Evolutionary conservation across 2,797 vertebrate genomes (phyloP).

Genomic region (Astyanax mexicanus): DNA sequence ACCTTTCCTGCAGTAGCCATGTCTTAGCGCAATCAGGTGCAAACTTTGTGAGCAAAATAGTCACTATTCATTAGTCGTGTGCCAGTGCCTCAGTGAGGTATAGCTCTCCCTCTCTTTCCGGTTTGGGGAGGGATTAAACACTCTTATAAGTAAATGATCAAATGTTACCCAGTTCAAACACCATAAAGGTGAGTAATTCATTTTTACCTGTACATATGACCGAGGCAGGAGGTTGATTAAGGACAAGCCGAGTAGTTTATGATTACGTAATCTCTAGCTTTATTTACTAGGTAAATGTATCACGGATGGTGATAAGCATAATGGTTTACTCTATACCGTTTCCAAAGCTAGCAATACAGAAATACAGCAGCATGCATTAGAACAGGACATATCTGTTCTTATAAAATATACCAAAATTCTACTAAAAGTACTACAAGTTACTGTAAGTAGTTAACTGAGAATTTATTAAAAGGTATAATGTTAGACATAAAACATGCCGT

Average conservation of each 20-base stretch:
- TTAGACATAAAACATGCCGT: no score
- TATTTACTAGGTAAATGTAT: no score
- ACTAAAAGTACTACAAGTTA: no score
- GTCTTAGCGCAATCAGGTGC: conserved; percentile 12
- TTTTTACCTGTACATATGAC: not conserved
- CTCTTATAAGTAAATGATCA: not conserved
- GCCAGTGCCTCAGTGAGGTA: conserved; percentile 2
- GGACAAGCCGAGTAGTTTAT: not conserved
- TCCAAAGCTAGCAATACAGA: no score
- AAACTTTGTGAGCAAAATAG: conserved; percentile 13
- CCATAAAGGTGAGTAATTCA: not conserved
- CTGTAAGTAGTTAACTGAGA: no score
- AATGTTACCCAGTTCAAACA: not conserved
- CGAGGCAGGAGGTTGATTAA: no score
- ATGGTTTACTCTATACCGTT: no score
- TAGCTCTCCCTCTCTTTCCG: conserved; percentile 18
- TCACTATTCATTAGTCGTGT: conserved; percentile 27
- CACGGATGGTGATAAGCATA: no score
- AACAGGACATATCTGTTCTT: no score
- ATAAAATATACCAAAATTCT: no score
- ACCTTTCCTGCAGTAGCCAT: conserved; percentile 77
- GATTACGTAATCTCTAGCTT: not conserved
- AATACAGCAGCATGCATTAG: no score
- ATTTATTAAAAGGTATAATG: no score
- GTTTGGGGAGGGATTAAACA: conserved; percentile 38